Percentiles rank a stretch among this genome's conserved stretches.
These are phyloP conservation scores for Chrysolina oricalcia DNA, from an alignment of 2,888 invertebrate species.

Conservation along the genomic window DNA sequence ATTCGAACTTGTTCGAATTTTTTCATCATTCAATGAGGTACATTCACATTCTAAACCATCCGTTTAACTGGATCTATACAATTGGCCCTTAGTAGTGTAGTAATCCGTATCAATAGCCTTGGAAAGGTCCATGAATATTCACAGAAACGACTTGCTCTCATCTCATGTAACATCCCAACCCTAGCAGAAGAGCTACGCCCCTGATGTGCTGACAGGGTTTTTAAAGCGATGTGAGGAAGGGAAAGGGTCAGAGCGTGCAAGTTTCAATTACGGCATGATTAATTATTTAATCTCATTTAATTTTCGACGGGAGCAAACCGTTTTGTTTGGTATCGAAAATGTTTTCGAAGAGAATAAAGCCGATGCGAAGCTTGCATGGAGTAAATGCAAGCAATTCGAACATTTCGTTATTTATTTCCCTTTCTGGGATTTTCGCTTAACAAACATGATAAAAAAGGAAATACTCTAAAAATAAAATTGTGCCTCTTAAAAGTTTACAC, in stretches of 20 bases:
- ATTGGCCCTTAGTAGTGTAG: too few species aligned
- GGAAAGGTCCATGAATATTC: too few species aligned
- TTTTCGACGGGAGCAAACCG: constrained; percentile 47
- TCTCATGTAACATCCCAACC: too few species aligned
- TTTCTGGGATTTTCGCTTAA: neutral
- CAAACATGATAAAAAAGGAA: neutral
- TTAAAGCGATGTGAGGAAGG: neutral
- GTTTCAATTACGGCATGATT: constrained; percentile 52
- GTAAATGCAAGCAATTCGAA: constrained; percentile 13
- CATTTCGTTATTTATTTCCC: neutral
- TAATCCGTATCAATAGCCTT: too few species aligned
- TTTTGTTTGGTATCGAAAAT: constrained; percentile 42
- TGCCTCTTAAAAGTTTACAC: neutral
- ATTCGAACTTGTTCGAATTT: too few species aligned
- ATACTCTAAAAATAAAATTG: constrained; percentile 9
- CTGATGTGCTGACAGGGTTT: neutral
- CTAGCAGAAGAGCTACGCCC: neutral
- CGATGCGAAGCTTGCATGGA: neutral
- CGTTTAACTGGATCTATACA: too few species aligned
- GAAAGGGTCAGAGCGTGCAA: constrained; percentile 45
- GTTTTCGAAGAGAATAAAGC: constrained; percentile 40
- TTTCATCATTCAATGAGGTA: too few species aligned
- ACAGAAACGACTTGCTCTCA: too few species aligned
- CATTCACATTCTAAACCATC: too few species aligned
- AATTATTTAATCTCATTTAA: constrained; percentile 52